These are phyloP conservation scores for Leuciscus waleckii DNA, from an alignment of 2,797 vertebrate species.

Conservation along the genomic window DNA sequence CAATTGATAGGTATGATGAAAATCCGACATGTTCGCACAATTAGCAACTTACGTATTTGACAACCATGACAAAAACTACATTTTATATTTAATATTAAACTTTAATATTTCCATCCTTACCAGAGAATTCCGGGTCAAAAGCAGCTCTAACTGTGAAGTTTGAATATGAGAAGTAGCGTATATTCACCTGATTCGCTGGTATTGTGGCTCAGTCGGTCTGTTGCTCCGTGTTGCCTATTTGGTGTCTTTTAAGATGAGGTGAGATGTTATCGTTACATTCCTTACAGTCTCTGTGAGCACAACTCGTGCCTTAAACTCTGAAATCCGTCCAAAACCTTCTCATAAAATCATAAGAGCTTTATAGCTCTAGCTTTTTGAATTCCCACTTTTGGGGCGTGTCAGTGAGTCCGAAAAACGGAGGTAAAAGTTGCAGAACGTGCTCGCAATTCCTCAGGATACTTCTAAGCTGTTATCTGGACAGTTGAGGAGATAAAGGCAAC, in stretches of 20 bases:
- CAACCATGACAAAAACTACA: not conserved
- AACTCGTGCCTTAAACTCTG: slow-evolving; percentile 18
- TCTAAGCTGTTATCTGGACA: slow-evolving; percentile 46
- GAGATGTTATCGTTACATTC: slow-evolving; percentile 74
- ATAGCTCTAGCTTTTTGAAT: slow-evolving; percentile 33
- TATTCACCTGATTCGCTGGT: slow-evolving; percentile 31
- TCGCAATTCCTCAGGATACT: slow-evolving; percentile 26
- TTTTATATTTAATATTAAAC: too few species aligned
- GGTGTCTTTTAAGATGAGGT: slow-evolving; percentile 46
- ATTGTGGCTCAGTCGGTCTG: not conserved
- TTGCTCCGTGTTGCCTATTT: not conserved
- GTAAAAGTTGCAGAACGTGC: slow-evolving; percentile 29
- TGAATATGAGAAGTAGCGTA: not conserved
- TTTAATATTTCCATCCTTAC: not conserved
- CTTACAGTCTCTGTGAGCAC: slow-evolving; percentile 59
- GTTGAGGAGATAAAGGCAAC: slow-evolving; percentile 31
- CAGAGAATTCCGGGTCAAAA: not conserved
- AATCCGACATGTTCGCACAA: not conserved
- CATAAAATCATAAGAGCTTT: slow-evolving; percentile 18
- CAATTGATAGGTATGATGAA: not conserved
- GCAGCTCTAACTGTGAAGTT: not conserved
- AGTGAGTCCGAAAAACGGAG: slow-evolving; percentile 52
- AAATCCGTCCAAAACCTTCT: slow-evolving; percentile 20
- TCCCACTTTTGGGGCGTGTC: slow-evolving; percentile 58
- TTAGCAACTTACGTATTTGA: not conserved